These are phyloP conservation scores for Pemphredon lugubris DNA, from an alignment of 2,888 invertebrate species.

Conservation along the genomic window DNA sequence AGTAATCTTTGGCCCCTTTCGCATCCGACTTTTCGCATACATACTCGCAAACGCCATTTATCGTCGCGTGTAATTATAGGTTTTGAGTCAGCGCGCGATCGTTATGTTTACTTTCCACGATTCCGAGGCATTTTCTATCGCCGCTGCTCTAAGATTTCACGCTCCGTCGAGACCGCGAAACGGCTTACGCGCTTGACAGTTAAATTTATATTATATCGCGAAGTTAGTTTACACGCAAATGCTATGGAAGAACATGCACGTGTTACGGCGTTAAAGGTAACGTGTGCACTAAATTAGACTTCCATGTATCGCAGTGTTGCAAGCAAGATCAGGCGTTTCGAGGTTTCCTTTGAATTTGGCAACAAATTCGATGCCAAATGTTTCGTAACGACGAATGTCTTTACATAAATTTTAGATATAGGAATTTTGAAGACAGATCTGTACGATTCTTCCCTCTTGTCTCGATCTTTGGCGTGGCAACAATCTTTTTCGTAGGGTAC, in stretches of 20 bases:
- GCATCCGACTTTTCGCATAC: background rate
- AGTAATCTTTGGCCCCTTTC: background rate
- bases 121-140: background rate
- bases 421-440: no score
- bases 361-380: no score
- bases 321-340: slow-evolving; percentile 28
- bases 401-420: no score
- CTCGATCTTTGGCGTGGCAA: no score
- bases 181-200: slow-evolving; percentile 10
- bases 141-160: background rate
- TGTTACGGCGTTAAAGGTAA: slow-evolving; percentile 42
- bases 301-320: slow-evolving; percentile 42
- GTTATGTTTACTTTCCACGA: background rate
- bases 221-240: slow-evolving; percentile 54
- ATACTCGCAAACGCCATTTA: background rate
- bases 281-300: slow-evolving; percentile 57
- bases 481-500: slow-evolving; percentile 1
- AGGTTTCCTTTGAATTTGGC: slow-evolving; percentile 1
- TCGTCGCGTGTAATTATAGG: background rate
- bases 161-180: slow-evolving; percentile 1
- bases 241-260: slow-evolving; percentile 51
- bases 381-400: no score
- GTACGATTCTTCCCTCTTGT: no score
- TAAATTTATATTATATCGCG: slow-evolving; percentile 53
- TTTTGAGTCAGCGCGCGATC: background rate